Percentiles rank a stretch among this genome's conserved stretches.
phyloP scores from a whole-genome alignment of 2,888 invertebrate species.

The Ormia ochracea region DNA sequence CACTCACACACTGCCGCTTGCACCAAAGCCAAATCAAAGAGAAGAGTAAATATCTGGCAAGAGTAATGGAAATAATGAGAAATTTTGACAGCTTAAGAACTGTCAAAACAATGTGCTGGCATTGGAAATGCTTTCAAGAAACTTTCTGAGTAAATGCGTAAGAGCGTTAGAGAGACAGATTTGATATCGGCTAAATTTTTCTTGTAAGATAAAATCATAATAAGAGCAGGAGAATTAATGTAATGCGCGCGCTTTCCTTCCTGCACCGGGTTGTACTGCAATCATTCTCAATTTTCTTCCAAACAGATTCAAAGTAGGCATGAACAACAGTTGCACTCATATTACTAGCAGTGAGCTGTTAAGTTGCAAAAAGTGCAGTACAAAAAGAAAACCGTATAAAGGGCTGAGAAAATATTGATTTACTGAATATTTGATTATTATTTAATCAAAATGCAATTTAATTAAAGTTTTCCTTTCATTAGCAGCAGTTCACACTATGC shows the following conservation, averaged over 20 bases:
- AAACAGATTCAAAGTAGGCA: background rate
- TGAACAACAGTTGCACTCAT: slow-evolving; percentile 4
- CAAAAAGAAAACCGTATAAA: no score
- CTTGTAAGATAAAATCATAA: background rate
- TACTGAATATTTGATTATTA: no score
- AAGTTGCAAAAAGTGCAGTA: no score
- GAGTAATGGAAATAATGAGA: background rate
- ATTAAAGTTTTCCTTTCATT: no score
- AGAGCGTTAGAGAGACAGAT: background rate
- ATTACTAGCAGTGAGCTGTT: background rate
- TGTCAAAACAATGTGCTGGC: slow-evolving; percentile 5
- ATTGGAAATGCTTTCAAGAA: slow-evolving; percentile 3
- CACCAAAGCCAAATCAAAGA: background rate
- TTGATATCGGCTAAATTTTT: background rate
- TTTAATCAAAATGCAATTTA: no score
- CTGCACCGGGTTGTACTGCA: slow-evolving; percentile 39
- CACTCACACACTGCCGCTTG: background rate
- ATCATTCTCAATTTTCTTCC: slow-evolving; percentile 23
- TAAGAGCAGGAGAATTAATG: slow-evolving; percentile 24
- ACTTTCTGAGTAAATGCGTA: background rate
- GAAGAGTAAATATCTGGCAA: background rate
- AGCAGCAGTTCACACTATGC: no score
- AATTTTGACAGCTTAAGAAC: slow-evolving; percentile 33
- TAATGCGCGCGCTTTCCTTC: slow-evolving; percentile 57
- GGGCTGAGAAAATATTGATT: no score